Base-by-base conservation (phyloP, 2,888 invertebrate genomes). In the Ganaspis brasiliensis region DNA sequence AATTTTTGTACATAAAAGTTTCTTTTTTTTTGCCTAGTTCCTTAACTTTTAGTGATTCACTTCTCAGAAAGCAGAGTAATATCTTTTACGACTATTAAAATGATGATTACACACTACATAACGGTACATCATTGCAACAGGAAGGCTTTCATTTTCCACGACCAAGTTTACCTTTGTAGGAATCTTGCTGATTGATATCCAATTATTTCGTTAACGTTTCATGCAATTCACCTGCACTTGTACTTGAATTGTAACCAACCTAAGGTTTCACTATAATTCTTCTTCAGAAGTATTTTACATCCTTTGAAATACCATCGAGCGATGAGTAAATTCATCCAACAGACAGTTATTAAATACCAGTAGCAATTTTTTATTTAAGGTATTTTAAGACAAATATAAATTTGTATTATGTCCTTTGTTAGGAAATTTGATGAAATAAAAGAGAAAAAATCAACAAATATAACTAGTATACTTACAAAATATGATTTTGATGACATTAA, bases 241-340 rank as follows among this genome's bases (percentile, higher is more conserved):
- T 63, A 72, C 77, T 78, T 70, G 75, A 73, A 73, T 74, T 45
- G 71, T 73, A 73, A 72, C 67, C 72, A 67, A 24, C 70, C 37
- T 76, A 74, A 74, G 74, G 72, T 76, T 78, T 76, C 78, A 76
- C 73, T 75, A 71, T 78, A 73, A 75, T 78, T 78, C 73, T 59
- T 70, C 49, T 52, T 70, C 40, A 14, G 57, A 75, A 78, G 78
- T 45, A 49, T 61, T 16, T 73, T 75, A 26, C 26, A 14, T 57
- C 31, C 6, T 57, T 57, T n/a, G n/a, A 57, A 57, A 14, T 9
- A 31, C 16, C n/a, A 16, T 59, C 31, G 8, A 59, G 9, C n/a
- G 26, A 9, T 26, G 59, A 59, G 14, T 57, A 14, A 45, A 26
- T 9, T 26, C 24, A 31, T 49, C 6, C 31, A n/a, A n/a, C 6